Base-by-base conservation (phyloP, 1,140 invertebrate genomes). In the Lordiphosa mommai region DNA sequence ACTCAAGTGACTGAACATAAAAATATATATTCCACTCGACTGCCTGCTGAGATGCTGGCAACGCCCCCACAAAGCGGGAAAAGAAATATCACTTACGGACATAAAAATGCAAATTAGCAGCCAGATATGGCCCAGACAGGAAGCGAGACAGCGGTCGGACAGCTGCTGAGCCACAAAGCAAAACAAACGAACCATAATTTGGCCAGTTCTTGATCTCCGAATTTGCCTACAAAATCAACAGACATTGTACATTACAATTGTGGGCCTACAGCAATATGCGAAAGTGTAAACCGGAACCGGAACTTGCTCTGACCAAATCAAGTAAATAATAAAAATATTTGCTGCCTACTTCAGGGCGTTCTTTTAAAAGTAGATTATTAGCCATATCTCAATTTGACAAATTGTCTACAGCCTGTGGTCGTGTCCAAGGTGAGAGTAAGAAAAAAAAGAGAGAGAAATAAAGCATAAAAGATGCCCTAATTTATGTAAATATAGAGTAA, bases 71-170 rank as follows among this genome's bases (percentile, higher is more conserved):
- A 44, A 43, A 52, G 53, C 23, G 47, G 52, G 23, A 48, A 46
- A 40, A 30, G 37, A 61, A 43, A 73, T 60, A 69, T 73, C 51
- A 58, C 59, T 73, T 58, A 61, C 59, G 65, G 64, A 43, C 73
- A 73, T 79, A 69, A 73, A 79, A 79, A 79, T 79, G 73, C 74
- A 79, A 79, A 79, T 79, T 52, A 73, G 55, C 57, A 23, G 16
- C 20, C 51, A 57, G 60, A 63, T 61, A 63, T 51, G 58, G 23
- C 37, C 37, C 51, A 48, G 58, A 49, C 55, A 66, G 61, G 20
- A 46, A 63, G 52, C 20, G 23, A 34, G 30, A 32, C 50, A 34
- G 13, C 36, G 59, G 46, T 14, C 27, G 29, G 47, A 44, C 55
- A 52, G 41, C 47, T 63, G 61, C 23, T 38, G 36, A 48, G 4